phyloP scores from a whole-genome alignment of 2,888 invertebrate species.

The Drosophila melanosoma region DNA sequence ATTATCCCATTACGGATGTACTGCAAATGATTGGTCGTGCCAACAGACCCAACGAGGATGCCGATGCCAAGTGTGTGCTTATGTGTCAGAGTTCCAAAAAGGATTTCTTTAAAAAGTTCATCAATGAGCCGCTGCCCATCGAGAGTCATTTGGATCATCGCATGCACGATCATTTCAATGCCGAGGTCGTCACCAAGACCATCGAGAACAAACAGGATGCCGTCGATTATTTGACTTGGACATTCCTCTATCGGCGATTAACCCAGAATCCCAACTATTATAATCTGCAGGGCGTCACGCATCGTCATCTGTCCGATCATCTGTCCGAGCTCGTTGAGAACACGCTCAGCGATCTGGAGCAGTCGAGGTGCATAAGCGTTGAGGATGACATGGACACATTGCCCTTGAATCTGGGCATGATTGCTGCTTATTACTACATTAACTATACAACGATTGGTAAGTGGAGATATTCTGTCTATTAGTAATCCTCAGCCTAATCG shows the following conservation, averaged over 20 bases:
- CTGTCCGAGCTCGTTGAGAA: conserved; percentile 98
- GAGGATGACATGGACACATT: conserved; percentile 99
- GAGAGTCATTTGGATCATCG: conserved; percentile 99
- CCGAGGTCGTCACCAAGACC: conserved; percentile 99
- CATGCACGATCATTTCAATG: conserved; percentile 99
- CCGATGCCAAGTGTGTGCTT: conserved; percentile 97
- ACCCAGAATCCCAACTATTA: conserved; percentile 99
- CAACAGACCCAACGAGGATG: conserved; percentile 95
- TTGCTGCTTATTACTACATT: conserved; percentile 99
- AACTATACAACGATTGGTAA: conserved; percentile 99
- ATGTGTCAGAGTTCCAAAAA: conserved; percentile 99
- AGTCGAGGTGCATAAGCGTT: conserved; percentile 98
- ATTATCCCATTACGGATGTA: conserved; percentile 98
- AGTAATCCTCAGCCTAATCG: neutral
- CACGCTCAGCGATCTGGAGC: conserved; percentile 96
- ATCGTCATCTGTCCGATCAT: conserved; percentile 98
- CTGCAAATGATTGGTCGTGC: conserved; percentile 99
- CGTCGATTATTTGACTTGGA: conserved; percentile 99
- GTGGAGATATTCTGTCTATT: conserved; percentile 26
- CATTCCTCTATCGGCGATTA: conserved; percentile 97
- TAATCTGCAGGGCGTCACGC: conserved; percentile 98
- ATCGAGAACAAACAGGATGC: conserved; percentile 99
- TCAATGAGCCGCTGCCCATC: conserved; percentile 98
- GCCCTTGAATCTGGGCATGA: conserved; percentile 99
- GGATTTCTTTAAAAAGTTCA: conserved; percentile 98